Percentiles rank a stretch among this genome's conserved stretches.
These are phyloP conservation scores for Laterallus jamaicensis DNA, from an alignment of 2,113 vertebrate genomes.

Conservation along the genomic window DNA sequence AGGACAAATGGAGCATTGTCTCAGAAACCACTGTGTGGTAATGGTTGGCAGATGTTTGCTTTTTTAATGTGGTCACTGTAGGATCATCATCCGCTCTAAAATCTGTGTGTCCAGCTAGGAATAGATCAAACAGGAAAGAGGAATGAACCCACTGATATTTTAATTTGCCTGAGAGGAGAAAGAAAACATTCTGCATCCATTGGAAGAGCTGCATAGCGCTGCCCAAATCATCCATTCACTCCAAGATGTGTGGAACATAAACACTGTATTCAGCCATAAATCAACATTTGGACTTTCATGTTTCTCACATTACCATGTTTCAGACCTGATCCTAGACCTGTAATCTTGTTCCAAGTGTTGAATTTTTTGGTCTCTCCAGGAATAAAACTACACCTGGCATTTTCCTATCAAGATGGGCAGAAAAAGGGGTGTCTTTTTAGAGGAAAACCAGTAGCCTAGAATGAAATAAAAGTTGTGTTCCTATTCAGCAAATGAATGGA, in stretches of 20 bases:
- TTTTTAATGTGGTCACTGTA: background rate
- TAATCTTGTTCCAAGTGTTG: background rate
- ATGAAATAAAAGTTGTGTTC: background rate
- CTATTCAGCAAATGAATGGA: background rate
- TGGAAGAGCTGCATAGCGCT: background rate
- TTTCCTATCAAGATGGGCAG: background rate
- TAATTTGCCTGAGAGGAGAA: background rate
- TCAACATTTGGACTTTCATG: background rate
- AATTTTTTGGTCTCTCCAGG: background rate
- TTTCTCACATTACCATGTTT: background rate
- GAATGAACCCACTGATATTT: background rate
- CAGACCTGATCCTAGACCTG: background rate
- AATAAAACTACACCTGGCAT: background rate
- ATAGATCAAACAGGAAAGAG: background rate
- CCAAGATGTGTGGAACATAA: background rate
- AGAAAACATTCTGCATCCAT: background rate
- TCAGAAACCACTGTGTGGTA: background rate
- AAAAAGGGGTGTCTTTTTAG: background rate
- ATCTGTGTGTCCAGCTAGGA: background rate
- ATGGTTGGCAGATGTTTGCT: background rate
- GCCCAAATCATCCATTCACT: background rate
- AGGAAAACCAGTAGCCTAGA: background rate
- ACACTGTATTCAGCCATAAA: background rate
- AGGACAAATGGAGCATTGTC: background rate
- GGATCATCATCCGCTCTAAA: background rate